These are phyloP conservation scores for Metellina segmentata DNA, from an alignment of 2,888 invertebrate species.

Conservation along the genomic window DNA sequence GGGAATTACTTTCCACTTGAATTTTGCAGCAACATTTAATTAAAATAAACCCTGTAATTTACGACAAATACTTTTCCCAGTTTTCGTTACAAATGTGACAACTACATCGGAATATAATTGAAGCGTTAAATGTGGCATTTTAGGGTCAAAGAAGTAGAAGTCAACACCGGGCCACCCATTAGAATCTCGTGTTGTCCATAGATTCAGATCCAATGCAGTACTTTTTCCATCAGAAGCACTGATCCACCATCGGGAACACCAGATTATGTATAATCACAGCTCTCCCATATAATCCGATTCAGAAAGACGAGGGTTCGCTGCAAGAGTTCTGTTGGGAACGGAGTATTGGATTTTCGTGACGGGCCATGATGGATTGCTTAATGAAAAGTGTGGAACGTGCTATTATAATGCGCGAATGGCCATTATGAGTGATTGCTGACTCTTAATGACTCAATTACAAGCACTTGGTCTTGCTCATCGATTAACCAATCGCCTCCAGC, in stretches of 20 bases:
- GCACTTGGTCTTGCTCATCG: slow-evolving; percentile 13
- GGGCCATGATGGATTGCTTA: slow-evolving; percentile 23
- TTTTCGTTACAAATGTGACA: no score
- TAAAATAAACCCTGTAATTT: no score
- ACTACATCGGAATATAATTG: no score
- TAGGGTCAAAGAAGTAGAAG: no score
- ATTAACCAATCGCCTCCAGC: not conserved
- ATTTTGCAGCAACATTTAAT: no score
- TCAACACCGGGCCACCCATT: no score
- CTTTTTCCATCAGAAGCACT: no score
- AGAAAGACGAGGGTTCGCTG: not conserved
- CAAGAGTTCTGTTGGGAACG: not conserved
- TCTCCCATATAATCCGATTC: not conserved
- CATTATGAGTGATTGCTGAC: not conserved
- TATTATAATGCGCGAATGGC: not conserved
- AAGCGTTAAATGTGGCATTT: no score
- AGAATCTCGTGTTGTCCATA: no score
- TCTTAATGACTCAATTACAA: slow-evolving; percentile 16
- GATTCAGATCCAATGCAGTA: no score
- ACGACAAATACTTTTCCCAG: no score
- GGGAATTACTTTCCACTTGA: no score
- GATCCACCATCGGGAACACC: not conserved
- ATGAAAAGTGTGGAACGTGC: not conserved
- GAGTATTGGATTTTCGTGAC: not conserved
- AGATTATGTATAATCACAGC: not conserved